Conservation (phyloP, 2,113 vertebrate genomes). For the Cranoglanis bouderius region DNA sequence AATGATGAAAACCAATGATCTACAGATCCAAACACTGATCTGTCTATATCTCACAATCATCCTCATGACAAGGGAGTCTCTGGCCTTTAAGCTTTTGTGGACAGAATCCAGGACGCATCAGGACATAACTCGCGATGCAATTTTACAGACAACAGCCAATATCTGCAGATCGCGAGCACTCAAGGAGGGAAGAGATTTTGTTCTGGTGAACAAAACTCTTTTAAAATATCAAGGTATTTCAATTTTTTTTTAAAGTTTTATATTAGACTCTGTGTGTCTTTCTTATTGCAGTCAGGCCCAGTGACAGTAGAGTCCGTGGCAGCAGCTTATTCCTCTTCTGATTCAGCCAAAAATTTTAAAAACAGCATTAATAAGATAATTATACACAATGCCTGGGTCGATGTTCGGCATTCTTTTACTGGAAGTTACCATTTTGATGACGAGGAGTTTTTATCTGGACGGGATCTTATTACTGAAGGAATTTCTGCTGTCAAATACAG, state of each 20-base stretch:
- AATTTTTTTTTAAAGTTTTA: too few species aligned
- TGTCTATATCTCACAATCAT: too few species aligned
- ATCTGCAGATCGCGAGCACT: too few species aligned
- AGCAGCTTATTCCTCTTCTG: conserved; percentile 21
- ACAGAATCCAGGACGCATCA: too few species aligned
- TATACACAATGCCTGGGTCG: not conserved
- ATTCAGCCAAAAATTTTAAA: conserved; percentile 32
- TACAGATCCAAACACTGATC: too few species aligned
- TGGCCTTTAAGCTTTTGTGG: too few species aligned
- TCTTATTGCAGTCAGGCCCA: not conserved
- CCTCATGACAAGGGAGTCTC: too few species aligned
- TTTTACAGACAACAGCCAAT: too few species aligned
- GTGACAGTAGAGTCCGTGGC: conserved; percentile 24
- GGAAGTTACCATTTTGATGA: conserved; percentile 22
- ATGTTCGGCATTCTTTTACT: not conserved
- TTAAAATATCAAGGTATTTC: not conserved
- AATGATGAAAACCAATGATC: too few species aligned
- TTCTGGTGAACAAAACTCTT: not conserved
- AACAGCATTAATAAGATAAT: not conserved
- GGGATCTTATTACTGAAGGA: not conserved
- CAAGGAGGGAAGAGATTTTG: too few species aligned
- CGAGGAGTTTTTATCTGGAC: conserved; percentile 5
- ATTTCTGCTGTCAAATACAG: not conserved
- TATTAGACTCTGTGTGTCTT: not conserved
- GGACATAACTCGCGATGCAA: too few species aligned